Evolutionary conservation across 1,140 invertebrate species (phyloP).

Genomic region (Ectropis grisescens): DNA sequence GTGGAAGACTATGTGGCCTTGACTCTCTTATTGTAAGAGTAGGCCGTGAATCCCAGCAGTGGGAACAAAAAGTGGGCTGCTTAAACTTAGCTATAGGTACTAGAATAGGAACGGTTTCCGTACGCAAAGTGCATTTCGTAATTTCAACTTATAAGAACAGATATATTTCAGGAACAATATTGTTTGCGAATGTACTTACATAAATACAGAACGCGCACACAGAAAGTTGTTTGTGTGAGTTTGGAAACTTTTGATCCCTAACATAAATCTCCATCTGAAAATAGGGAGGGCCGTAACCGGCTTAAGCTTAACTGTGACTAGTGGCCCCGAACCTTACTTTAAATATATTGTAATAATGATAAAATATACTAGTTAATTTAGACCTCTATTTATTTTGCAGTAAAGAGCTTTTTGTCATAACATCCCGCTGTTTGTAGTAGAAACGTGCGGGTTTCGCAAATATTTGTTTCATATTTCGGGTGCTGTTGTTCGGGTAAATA

Average conservation of each 20-base stretch:
- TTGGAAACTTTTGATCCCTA: conserved; percentile 64
- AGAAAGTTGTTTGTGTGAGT: conserved; percentile 18
- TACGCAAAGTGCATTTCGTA: no score
- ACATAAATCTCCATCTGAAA: conserved; percentile 69
- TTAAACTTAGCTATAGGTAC: no score
- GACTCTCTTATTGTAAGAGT: no score
- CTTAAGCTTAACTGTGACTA: conserved; percentile 63
- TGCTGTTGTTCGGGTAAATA: conserved; percentile 36
- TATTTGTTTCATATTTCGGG: conserved; percentile 52
- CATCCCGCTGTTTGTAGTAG: conserved; percentile 26
- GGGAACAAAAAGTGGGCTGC: no score
- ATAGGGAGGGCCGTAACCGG: conserved; percentile 63
- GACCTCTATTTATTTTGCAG: conserved; percentile 43
- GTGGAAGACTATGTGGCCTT: no score
- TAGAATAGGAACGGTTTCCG: no score
- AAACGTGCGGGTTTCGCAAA: conserved; percentile 30
- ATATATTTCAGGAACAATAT: no score
- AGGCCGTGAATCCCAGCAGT: no score
- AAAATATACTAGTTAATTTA: conserved; percentile 54
- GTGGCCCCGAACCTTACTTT: conserved; percentile 41
- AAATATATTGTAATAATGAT: conserved; percentile 62
- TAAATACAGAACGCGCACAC: conserved; percentile 13
- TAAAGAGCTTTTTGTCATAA: conserved; percentile 44
- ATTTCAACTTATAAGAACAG: no score
- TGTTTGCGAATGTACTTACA: no score